Percentiles rank a stretch among this genome's conserved stretches.
These are phyloP conservation scores for Numenius phaeopus DNA, from an alignment of 2,797 vertebrate genomes.

Conservation along the genomic window DNA sequence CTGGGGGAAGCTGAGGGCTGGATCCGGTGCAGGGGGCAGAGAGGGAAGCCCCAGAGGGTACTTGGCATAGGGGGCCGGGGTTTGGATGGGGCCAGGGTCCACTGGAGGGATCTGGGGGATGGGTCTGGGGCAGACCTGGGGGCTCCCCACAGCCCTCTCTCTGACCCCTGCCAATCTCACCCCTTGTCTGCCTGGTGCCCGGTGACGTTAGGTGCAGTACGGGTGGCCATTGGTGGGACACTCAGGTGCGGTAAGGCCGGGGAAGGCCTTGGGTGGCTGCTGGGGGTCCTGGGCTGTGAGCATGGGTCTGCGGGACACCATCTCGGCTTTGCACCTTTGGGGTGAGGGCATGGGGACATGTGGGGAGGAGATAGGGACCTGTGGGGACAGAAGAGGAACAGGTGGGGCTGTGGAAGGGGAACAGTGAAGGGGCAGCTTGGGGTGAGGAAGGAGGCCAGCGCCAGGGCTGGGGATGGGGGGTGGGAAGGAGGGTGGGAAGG, in stretches of 20 bases:
- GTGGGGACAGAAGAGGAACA: not conserved
- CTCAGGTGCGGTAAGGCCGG: rapidly evolving
- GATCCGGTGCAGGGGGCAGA: rapidly evolving
- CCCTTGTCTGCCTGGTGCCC: rapidly evolving
- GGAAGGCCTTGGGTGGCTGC: not conserved
- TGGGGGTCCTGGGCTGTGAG: too few relatives aligned
- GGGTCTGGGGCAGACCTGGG: not conserved
- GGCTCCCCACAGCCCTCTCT: not conserved
- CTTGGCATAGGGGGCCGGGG: rapidly evolving
- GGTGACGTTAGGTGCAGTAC: rapidly evolving
- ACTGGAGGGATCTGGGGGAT: rapidly evolving
- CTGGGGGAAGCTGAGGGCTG: not conserved
- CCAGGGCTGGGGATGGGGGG: not conserved
- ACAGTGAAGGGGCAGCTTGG: not conserved
- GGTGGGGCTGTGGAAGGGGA: not conserved
- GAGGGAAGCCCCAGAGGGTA: too few relatives aligned
- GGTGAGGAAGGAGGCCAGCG: not conserved
- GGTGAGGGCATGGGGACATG: not conserved
- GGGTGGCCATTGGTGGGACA: rapidly evolving
- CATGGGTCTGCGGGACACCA: rapidly evolving
- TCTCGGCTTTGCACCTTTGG: not conserved
- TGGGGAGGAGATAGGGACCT: not conserved
- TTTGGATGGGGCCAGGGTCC: not conserved
- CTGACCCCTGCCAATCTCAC: rapidly evolving
- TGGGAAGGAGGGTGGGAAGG: too few relatives aligned